These are phyloP conservation scores for Xyrauchen texanus DNA, from an alignment of 2,113 vertebrate genomes.

Conservation along the genomic window DNA sequence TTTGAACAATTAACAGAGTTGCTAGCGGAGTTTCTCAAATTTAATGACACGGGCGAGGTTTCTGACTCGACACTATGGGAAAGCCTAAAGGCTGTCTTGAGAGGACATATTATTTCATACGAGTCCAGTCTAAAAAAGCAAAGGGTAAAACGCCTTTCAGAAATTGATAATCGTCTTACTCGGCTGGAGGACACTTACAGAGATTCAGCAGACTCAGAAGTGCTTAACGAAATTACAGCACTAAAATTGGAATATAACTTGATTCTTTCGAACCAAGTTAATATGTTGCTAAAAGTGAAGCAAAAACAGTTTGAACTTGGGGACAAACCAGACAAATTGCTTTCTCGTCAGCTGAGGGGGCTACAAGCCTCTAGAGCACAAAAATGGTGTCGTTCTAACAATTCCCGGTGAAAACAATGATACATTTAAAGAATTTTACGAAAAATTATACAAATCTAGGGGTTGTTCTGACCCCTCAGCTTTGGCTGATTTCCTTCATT, in stretches of 20 bases:
- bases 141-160: not conserved
- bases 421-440: constrained; percentile 4
- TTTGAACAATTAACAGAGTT: too few relatives aligned
- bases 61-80: too few relatives aligned
- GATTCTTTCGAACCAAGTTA: not conserved
- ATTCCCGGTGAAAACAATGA: not conserved
- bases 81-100: too few relatives aligned
- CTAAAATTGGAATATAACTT: too few relatives aligned
- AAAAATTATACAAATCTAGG: too few relatives aligned
- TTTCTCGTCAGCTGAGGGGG: not conserved
- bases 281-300: not conserved
- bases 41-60: too few relatives aligned
- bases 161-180: not conserved
- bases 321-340: constrained; percentile 4
- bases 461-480: too few relatives aligned
- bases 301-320: constrained; percentile 3
- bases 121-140: too few relatives aligned
- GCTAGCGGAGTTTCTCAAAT: too few relatives aligned
- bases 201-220: not conserved
- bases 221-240: not conserved
- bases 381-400: not conserved
- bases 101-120: too few relatives aligned
- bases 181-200: not conserved
- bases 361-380: not conserved
- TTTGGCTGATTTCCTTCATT: too few relatives aligned